Evolutionary conservation across 2,113 vertebrate species (phyloP), one percentile per base, ranked within the genome.

Genomic region (Notechis scutatus): DNA sequence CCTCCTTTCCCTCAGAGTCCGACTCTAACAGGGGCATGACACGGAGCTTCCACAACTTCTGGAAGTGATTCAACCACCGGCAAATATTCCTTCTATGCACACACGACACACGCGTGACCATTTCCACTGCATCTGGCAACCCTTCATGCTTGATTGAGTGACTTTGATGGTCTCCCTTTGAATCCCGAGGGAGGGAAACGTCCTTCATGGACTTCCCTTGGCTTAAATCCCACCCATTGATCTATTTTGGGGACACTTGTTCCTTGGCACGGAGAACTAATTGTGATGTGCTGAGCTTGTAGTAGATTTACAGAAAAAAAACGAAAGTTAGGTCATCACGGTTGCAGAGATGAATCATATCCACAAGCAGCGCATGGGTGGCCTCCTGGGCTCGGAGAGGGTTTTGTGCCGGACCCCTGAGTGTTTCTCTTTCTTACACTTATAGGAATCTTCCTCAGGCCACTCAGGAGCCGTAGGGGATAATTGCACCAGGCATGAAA

Each of bases 401-500:
- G 47, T 9, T 50, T 50, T 96, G 23, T 87, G 24, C 26, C 93
- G 90, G 88, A 92, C n/a, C 95, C 89, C 52, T 87, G 42, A 95
- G 69, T 59, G 92, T 92, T 94, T 52, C 3, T 91, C 61, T 95
- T 96, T 94, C 94, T 86, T 26, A 57, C 88, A 8, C 26, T 92
- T 50, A 93, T 59, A 92, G 93, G 29, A 69, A 85, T 85, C 69
- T 94, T 85, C 91, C 93, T 93, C 92, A 10, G 0, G 4, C 93
- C 95, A 88, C 56, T 69, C 45, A 85, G 91, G 87, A 94, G 96
- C 93, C 52, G 26, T 93, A 69, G 92, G 94, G 69, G 61, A 18
- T 96, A 97, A 97, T 94, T 95, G 96, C 74, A 95, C 91, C 56
- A 95, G 94, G 94, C 74, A 0, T 89, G 89, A 88, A 94, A 94